Base-by-base conservation (phyloP, 1,140 invertebrate genomes). In the Gryon sp. region DNA sequence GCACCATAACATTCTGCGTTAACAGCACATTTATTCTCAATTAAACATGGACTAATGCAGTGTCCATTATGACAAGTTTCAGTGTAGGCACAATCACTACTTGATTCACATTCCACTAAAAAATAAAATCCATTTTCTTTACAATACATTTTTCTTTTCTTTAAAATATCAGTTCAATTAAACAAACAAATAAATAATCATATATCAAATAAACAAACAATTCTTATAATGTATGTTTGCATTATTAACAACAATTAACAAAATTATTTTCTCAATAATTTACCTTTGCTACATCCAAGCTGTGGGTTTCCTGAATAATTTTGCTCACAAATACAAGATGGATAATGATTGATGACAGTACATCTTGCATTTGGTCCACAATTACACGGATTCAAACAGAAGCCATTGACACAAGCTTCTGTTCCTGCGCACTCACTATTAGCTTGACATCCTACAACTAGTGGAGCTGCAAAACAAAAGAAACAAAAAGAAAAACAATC, bases 291-390 rank as follows among this genome's bases (percentile, higher is more conserved):
- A 78, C 95, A 97, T 41, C 93, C 93, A 53, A 91, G 90, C 87
- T 96, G 95, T 11, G 95, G 93, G 87, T 96, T 95, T 80, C 95
- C 95, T 16, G 94, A 95, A 83, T 91, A 95, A 36, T 94, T 94
- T 11, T 92, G 91, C 78, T 91, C 87, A 83, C 96, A 97, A 69
- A 90, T 92, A 82, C 95, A 97, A 4, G 93, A 92, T 22, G 95
- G 94, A 87, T 95, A 94, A 81, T 97, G 95, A 84, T 94, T 92
- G 38, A 91, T 87, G 0, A 96, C 94, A 53, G 88, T 89, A 84
- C 96, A 97, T 74, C 95, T 92, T 1, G 95, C 92, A 82, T 96
- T 93, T 0, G 91, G 87, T 30, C 95, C 96, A 81, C 96, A 97
- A 59, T 94, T 93, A 76, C 96, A 97, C 0, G 96, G 95, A 82